Percentiles rank a stretch among this genome's conserved stretches.
Conservation (phyloP, 30 jellyfish, hydroid and myxozoan species). For the Turritopsis dohrnii region DNA sequence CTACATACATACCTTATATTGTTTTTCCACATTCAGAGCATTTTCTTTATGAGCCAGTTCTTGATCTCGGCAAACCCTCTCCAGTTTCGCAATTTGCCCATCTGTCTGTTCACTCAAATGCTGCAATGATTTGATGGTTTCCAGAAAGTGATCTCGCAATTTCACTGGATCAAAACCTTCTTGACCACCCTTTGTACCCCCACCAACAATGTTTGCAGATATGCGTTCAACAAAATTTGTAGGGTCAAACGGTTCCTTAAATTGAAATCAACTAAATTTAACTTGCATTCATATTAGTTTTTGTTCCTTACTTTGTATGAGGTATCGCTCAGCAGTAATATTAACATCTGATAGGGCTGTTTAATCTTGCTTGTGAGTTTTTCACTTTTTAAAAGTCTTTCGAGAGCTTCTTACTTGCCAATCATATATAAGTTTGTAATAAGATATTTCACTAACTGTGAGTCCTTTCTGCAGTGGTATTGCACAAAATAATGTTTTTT, state of each 20-base stretch:
- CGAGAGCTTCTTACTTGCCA: too few relatives aligned
- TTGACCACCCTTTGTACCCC: constrained; percentile 95
- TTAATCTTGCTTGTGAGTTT: too few relatives aligned
- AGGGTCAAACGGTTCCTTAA: constrained; percentile 94
- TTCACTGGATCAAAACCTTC: constrained; percentile 87
- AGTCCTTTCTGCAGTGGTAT: too few relatives aligned
- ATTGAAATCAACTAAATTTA: too few relatives aligned
- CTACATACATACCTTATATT: constrained; percentile 91
- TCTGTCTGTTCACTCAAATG: constrained; percentile 69
- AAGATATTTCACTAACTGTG: too few relatives aligned
- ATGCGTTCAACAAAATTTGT: constrained; percentile 83
- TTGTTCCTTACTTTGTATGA: too few relatives aligned
- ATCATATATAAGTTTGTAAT: too few relatives aligned
- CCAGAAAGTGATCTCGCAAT: constrained; percentile 77
- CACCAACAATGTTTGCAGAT: constrained; percentile 88
- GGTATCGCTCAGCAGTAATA: too few relatives aligned
- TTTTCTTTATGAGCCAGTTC: constrained; percentile 71
- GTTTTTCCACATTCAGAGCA: constrained; percentile 59
- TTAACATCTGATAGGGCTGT: too few relatives aligned
- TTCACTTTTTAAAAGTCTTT: too few relatives aligned
- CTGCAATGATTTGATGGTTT: constrained; percentile 66
- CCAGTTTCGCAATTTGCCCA: constrained; percentile 66
- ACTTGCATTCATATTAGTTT: too few relatives aligned
- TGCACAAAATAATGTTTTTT: too few relatives aligned
- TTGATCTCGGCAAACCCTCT: constrained; percentile 76